Base-by-base conservation (phyloP, 1,140 invertebrate species). In the Calephelis nemesis region DNA sequence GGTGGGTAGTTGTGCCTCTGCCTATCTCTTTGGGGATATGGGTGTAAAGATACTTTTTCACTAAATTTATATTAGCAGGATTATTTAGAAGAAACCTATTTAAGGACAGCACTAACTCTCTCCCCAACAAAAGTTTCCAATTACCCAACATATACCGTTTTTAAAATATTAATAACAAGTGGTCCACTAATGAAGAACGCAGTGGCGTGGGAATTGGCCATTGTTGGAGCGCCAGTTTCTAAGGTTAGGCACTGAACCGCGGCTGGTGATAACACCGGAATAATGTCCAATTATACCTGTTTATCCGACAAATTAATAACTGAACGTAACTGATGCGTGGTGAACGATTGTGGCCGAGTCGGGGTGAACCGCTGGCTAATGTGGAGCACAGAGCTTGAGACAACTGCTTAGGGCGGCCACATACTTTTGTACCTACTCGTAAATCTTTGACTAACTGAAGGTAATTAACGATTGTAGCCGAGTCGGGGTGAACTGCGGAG, bases 101-200 rank as follows among this genome's bases (percentile, higher is more conserved):
- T 9, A 45, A 50, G 49, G 49, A 50, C n/a, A 15, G 7, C 49
- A 50, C 42, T 12, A 45, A 42, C 10, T 40, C 42, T 62, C 60
- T 40, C 60, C 39, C 39, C 40, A 39, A 39, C 58, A 50, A 15
- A n/a, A 50, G 3, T 45, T 11, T 19, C 58, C 19, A 11, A 42
- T 62, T 40, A n/a, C 45, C 11, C 47, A 47, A 10, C 47, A 65
- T 72, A 77, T 88, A 88, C 86, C 86, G 86, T 88, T 88, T 79
- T 81, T 76, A 82, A 54, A 84, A 84, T 88, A 87, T 83, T 87
- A 88, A 85, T 88, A 88, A 84, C 80, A 78, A 78, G 78, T 75
- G 74, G 74, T 74, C 76, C 78, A 82, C 81, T 88, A 88, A 86
- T 82, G 85, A 85, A 82, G 76, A 67, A 77, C 76, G 73, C 75